Evolutionary conservation across 37 sponge, comb jelly and placozoan species (phyloP).

Genomic region (Eunapius fragilis): DNA sequence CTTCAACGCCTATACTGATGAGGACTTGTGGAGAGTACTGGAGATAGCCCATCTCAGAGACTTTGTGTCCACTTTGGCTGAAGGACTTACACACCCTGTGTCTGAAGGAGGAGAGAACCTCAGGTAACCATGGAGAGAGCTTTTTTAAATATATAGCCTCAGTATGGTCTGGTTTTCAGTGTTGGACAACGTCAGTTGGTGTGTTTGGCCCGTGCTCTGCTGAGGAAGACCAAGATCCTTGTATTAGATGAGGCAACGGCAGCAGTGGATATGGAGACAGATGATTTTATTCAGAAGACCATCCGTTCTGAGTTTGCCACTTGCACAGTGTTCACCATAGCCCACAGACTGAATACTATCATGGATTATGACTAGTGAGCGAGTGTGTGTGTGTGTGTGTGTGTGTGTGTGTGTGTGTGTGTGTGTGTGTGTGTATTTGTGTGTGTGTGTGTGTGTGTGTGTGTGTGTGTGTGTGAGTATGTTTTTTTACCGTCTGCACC

Average conservation of each 20-base stretch:
- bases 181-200: slow-evolving; percentile 97
- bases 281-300: slow-evolving; percentile 92
- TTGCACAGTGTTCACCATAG: slow-evolving; percentile 93
- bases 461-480: background rate
- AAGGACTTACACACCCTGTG: slow-evolving; percentile 61
- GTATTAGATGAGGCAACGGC: slow-evolving; percentile 97
- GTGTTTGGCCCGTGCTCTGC: slow-evolving; percentile 94
- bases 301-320: slow-evolving; percentile 83
- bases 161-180: too few relatives aligned
- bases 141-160: background rate
- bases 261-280: slow-evolving; percentile 98
- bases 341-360: slow-evolving; percentile 96
- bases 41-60: slow-evolving; percentile 83
- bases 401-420: background rate
- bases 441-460: background rate
- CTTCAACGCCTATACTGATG: slow-evolving; percentile 77
- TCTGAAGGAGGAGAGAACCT: slow-evolving; percentile 96
- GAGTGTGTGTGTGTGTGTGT: background rate
- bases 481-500: too few relatives aligned
- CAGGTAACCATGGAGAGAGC: slow-evolving; percentile 40
- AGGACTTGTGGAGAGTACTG: slow-evolving; percentile 85
- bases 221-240: slow-evolving; percentile 90
- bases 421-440: background rate
- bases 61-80: slow-evolving; percentile 65
- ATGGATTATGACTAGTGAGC: slow-evolving; percentile 84